These are phyloP conservation scores for Stenodera caucasica DNA, from an alignment of 2,888 invertebrate genomes.

Conservation along the genomic window DNA sequence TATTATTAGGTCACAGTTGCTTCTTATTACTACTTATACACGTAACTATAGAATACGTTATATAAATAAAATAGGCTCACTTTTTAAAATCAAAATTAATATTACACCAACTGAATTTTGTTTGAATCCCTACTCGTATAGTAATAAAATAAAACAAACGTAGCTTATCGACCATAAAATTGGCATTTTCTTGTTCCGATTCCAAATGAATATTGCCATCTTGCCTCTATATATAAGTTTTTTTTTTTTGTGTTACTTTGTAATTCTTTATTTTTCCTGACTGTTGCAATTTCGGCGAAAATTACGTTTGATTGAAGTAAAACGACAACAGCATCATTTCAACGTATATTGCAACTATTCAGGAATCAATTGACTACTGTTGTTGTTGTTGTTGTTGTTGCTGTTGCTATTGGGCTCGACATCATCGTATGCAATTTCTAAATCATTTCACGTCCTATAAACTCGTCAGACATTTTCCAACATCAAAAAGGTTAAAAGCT, in stretches of 20 bases:
- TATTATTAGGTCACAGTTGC: slow-evolving; percentile 32
- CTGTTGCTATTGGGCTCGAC: background rate
- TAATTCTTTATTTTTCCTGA: background rate
- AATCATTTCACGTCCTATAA: background rate
- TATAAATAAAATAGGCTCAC: too few species aligned
- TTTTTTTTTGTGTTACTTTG: too few species aligned
- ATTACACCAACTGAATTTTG: too few species aligned
- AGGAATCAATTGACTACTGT: background rate
- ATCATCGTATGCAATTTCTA: background rate
- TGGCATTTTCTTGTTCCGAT: background rate
- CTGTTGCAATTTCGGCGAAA: background rate
- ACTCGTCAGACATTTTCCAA: background rate
- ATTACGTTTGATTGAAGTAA: background rate
- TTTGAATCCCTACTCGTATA: too few species aligned
- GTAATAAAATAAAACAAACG: background rate
- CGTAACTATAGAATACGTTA: background rate
- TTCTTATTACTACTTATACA: slow-evolving; percentile 22
- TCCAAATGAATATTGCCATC: background rate
- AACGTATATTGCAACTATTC: background rate
- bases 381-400: background rate
- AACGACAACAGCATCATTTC: too few species aligned
- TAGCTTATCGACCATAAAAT: background rate
- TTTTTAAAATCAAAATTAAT: too few species aligned
- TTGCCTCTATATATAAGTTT: too few species aligned
- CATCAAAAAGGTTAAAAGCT: background rate